Evolutionary conservation across 2,888 invertebrate genomes (phyloP).

Genomic region (Eupelmus urozonus): DNA sequence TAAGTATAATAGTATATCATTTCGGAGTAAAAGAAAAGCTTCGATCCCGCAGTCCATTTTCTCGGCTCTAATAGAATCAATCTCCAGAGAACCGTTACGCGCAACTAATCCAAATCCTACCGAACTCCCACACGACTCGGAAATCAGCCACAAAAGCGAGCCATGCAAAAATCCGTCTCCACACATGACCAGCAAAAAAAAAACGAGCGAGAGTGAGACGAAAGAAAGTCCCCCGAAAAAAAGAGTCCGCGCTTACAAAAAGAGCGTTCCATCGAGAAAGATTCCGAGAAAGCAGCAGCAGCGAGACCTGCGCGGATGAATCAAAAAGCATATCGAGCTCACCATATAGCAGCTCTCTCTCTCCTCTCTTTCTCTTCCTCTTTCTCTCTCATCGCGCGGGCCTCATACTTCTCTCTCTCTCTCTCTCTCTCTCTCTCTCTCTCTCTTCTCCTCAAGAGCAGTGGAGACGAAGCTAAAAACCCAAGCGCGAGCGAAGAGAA

Average conservation of each 20-base stretch:
- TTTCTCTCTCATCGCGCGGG: neutral
- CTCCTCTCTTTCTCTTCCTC: slow-evolving; percentile 31
- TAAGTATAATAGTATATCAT: no score
- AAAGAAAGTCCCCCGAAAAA: neutral
- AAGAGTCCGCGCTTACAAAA: neutral
- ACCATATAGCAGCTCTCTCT: neutral
- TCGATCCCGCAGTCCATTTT: no score
- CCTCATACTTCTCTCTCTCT: neutral
- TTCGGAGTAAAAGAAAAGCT: no score
- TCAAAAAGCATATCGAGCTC: slow-evolving; percentile 50
- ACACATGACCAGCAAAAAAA: neutral
- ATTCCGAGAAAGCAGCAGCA: slow-evolving; percentile 36
- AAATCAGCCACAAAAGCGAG: neutral
- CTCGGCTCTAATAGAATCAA: slow-evolving; percentile 1
- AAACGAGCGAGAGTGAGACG: neutral
- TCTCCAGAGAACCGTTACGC: neutral
- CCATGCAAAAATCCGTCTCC: slow-evolving; percentile 12
- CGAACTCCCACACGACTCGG: neutral
- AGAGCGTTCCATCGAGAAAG: no score
- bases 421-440: slow-evolving; percentile 30
- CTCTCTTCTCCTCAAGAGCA: neutral
- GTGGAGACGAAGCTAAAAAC: neutral
- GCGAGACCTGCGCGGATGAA: slow-evolving; percentile 38
- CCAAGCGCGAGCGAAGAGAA: slow-evolving; percentile 19
- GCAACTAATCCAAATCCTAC: neutral